Conservation (phyloP, 2,797 vertebrate species). For the Oreortyx pictus region DNA sequence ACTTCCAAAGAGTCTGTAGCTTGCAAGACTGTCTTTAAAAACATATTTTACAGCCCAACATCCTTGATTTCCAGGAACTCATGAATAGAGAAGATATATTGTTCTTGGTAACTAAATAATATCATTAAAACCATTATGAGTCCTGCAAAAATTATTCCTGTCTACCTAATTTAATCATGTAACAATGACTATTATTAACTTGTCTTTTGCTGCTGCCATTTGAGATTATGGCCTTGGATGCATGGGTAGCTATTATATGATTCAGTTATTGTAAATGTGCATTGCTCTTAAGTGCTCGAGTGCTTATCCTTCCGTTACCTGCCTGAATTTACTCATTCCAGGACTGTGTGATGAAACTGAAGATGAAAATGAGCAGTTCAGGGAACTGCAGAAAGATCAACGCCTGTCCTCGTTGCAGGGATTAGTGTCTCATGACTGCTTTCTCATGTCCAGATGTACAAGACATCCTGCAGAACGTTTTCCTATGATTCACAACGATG, state of each 20-base stretch:
- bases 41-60: neutral
- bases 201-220: slow-evolving; percentile 41
- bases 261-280: slow-evolving; percentile 25
- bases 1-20: neutral
- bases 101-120: slow-evolving; percentile 56
- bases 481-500: fast-evolving
- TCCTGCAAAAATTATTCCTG: slow-evolving; percentile 37
- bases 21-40: slow-evolving; percentile 4
- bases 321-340: neutral
- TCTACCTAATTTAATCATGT: slow-evolving; percentile 56
- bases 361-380: neutral
- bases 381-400: neutral
- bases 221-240: slow-evolving; percentile 38
- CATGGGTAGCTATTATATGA: slow-evolving; percentile 1
- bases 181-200: slow-evolving; percentile 58
- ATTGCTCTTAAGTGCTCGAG: neutral
- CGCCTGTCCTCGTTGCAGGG: neutral
- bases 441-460: neutral
- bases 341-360: neutral
- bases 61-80: slow-evolving; percentile 60
- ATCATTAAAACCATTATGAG: slow-evolving; percentile 52
- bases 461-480: neutral
- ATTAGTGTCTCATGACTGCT: neutral
- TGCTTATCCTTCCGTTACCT: neutral
- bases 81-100: slow-evolving; percentile 44